Conservation (phyloP, 2,888 invertebrate species). For the Drosophila stalkeri region DNA sequence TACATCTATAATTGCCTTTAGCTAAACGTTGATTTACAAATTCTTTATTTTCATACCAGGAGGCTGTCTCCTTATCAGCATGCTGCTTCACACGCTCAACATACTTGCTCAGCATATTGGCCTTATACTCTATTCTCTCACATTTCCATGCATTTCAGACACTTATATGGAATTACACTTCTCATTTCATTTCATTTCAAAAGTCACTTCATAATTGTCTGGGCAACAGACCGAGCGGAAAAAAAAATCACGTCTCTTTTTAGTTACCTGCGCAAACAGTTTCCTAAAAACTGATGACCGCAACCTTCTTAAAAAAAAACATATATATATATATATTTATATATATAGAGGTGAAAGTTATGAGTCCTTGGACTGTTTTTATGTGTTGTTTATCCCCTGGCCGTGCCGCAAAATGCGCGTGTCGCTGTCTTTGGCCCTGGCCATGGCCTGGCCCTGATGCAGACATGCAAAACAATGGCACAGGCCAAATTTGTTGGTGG, state of each 20-base stretch:
- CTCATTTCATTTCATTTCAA: constrained; percentile 6
- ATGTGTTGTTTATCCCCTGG: constrained; percentile 61
- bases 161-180: constrained; percentile 24
- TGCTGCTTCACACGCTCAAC: neutral
- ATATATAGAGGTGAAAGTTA: constrained; percentile 58
- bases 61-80: neutral
- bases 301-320: constrained; percentile 52
- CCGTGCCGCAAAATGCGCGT: constrained; percentile 66
- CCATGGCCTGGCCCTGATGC: constrained; percentile 3
- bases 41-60: neutral
- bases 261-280: constrained; percentile 45
- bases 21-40: neutral
- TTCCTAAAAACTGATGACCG: constrained; percentile 57
- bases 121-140: neutral
- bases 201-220: constrained; percentile 30
- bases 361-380: constrained; percentile 76
- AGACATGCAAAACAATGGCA: constrained; percentile 56
- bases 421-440: constrained; percentile 35
- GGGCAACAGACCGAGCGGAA: neutral
- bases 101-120: neutral
- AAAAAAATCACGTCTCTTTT: neutral
- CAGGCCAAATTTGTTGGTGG: neutral
- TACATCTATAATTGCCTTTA: neutral
- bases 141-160: constrained; percentile 14
- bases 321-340: neutral